Percentiles rank a stretch among this genome's conserved stretches.
Evolutionary conservation across 2,888 invertebrate species (phyloP).

Genomic region (Cyaniris semiargus): DNA sequence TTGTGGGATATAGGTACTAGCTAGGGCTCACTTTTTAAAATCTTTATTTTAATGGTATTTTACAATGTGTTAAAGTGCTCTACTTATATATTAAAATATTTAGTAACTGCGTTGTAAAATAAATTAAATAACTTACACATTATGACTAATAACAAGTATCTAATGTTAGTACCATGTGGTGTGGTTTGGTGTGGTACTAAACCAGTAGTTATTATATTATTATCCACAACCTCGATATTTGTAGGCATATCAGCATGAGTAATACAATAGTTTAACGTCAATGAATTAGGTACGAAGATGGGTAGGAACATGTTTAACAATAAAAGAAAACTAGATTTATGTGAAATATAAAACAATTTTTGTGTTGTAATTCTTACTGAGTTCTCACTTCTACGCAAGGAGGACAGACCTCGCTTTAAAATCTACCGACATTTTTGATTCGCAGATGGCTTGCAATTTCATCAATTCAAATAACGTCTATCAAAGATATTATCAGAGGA

Average conservation of each 20-base stretch:
- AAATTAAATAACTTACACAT: not conserved
- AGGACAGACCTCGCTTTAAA: too few species aligned
- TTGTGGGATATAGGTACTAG: too few species aligned
- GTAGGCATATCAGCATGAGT: constrained; percentile 13
- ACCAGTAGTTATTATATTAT: not conserved
- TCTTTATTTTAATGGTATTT: not conserved
- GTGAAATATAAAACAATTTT: too few species aligned
- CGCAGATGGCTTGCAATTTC: too few species aligned
- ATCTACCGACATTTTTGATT: too few species aligned
- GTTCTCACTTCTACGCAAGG: too few species aligned
- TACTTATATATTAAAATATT: not conserved
- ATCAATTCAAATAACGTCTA: too few species aligned
- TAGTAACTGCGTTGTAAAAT: not conserved
- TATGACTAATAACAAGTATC: not conserved
- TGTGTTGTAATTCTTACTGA: too few species aligned
- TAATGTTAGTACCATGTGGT: not conserved
- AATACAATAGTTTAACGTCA: not conserved
- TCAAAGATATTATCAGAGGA: too few species aligned
- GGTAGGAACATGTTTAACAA: not conserved
- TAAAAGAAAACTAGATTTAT: not conserved
- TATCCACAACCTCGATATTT: not conserved
- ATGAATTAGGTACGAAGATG: not conserved
- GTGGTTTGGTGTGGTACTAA: not conserved
- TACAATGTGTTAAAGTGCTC: not conserved
- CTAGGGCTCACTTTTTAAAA: too few species aligned